Base-by-base conservation (phyloP, 2,113 vertebrate genomes). In the Lamprotornis superbus region DNA sequence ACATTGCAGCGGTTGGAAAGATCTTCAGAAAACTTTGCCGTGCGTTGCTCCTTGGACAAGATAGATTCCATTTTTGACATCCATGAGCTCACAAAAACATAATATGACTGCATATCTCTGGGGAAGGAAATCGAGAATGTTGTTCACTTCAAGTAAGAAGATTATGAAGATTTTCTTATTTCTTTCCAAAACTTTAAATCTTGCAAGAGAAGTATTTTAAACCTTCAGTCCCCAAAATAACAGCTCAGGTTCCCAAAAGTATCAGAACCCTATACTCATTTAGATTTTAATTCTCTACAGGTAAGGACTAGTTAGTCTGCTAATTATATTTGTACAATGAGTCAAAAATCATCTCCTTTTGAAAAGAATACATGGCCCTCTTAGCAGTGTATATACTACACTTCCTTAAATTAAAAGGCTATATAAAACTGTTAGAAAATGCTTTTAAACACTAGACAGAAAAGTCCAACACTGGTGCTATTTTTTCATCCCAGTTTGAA, bases 1-100 rank as follows among this genome's bases (percentile, higher is more conserved):
- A 99, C 97, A 61, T 98, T 99, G 96, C 99, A 99, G 94, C 99
- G 98, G 96, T 98, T 99, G 89, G 98, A 99, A 82, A 99, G 98
- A 90, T 99, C 99, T 79, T 99, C 99, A 37, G 98, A 98, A 97
- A 99, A 98, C 92, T 98, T 99, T 33, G 99, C 98, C 52, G 93
- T 73, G 73, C 98, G 98, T 60, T 99, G 99, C 65, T 99, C 99
- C 93, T 99, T 99, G 70, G 98, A 99, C 91, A 99, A 97, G 86
- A 99, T 98, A 39, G 99, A 99, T 95, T 99, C 99, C 99, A 99
- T 99, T 98, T 99, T 99, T 98, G 99, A 99, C 99, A 99, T 99
- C 99, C 99, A 99, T 0, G 99, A 99, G 55, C 99, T 99, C 91
- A 99, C 99, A 97, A 99, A 99, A 95, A 99, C 98, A 40, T 99